Conservation (phyloP, 2,797 vertebrate species). For the Galagoides demidoff region DNA sequence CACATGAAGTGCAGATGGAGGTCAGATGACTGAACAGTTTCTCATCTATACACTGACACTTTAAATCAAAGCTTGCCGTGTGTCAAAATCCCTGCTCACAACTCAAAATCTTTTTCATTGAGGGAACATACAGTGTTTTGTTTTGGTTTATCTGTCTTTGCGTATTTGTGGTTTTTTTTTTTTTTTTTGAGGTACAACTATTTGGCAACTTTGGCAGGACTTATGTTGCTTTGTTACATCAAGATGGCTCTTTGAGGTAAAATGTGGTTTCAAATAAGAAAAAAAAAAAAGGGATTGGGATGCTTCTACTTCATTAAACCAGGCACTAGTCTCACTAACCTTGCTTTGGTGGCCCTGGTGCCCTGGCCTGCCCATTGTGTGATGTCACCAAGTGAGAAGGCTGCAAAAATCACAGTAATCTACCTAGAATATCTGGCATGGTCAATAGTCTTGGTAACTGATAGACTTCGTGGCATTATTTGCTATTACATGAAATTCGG, state of each 20-base stretch:
- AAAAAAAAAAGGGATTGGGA: background rate
- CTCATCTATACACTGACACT: conserved; percentile 51
- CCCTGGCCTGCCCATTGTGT: background rate
- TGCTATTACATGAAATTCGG: conserved; percentile 61
- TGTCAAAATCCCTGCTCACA: conserved; percentile 62
- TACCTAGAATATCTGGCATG: background rate
- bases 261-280: conserved; percentile 37
- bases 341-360: background rate
- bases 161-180: no score
- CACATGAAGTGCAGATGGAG: conserved; percentile 53
- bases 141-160: conserved; percentile 37
- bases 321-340: background rate
- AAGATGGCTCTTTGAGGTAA: conserved; percentile 35
- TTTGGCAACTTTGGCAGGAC: background rate
- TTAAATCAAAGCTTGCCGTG: conserved; percentile 12
- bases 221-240: conserved; percentile 1
- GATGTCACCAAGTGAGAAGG: background rate
- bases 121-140: background rate
- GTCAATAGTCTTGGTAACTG: conserved; percentile 15
- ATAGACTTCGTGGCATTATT: background rate
- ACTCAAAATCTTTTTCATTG: conserved; percentile 20
- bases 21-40: conserved; percentile 52
- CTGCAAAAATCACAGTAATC: conserved; percentile 1
- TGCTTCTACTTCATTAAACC: conserved; percentile 15
- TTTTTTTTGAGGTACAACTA: background rate